Evolutionary conservation across 37 sponge, comb jelly and placozoan genomes (phyloP).

Genomic region (Geodia barretti): DNA sequence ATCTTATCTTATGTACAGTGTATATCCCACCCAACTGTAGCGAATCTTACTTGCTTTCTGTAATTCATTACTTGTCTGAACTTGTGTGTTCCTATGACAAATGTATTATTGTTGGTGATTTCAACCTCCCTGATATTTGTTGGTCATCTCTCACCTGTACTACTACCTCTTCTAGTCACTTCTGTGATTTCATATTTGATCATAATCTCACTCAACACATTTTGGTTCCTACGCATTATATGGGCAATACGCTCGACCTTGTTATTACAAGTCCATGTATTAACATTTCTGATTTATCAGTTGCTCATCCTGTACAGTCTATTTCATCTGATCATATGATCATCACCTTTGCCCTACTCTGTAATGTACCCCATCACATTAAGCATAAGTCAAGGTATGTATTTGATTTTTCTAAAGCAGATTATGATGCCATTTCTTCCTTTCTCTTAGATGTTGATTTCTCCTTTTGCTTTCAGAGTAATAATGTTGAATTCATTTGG

Average conservation of each 20-base stretch:
- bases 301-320: not conserved
- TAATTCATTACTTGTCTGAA: no score
- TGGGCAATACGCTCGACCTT: not conserved
- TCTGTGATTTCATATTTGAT: slow-evolving; percentile 2
- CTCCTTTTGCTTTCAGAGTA: not conserved
- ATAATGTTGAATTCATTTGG: not conserved
- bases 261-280: not conserved
- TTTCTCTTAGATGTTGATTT: not conserved
- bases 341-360: not conserved
- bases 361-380: not conserved
- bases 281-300: no score
- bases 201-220: not conserved
- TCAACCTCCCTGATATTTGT: not conserved
- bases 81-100: no score
- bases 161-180: not conserved
- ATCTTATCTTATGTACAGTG: no score
- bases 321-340: slow-evolving; percentile 4
- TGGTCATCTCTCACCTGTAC: not conserved
- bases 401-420: not conserved
- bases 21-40: no score
- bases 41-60: no score
- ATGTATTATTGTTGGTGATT: not conserved
- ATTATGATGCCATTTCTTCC: not conserved
- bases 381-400: not conserved
- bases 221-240: not conserved